These are phyloP conservation scores for Notothenia rossii DNA, from an alignment of 2,113 vertebrate genomes.

Conservation along the genomic window DNA sequence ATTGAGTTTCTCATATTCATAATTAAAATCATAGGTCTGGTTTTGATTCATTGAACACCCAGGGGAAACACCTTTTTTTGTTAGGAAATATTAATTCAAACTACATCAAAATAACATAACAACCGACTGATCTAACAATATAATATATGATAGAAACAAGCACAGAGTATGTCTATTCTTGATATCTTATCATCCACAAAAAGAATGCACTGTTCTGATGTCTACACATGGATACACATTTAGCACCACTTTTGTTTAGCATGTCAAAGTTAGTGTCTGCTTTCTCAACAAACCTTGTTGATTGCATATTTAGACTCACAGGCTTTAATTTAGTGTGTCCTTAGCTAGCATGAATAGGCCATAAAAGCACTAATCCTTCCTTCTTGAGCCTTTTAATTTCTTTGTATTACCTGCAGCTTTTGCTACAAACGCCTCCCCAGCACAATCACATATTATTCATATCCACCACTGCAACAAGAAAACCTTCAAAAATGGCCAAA, in stretches of 20 bases:
- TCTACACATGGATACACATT: slow-evolving; percentile 21
- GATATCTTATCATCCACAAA: slow-evolving; percentile 19
- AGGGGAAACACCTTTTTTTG: too few relatives aligned
- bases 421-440: slow-evolving; percentile 32
- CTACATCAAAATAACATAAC: too few relatives aligned
- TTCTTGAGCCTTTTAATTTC: slow-evolving; percentile 43
- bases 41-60: neutral
- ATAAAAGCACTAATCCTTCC: slow-evolving; percentile 61
- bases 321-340: slow-evolving; percentile 38
- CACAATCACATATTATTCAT: slow-evolving; percentile 50
- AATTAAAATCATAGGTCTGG: neutral
- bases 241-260: slow-evolving; percentile 29
- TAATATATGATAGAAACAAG: neutral
- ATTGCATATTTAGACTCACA: slow-evolving; percentile 26
- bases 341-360: slow-evolving; percentile 31
- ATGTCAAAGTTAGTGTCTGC: slow-evolving; percentile 15
- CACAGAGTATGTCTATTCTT: neutral
- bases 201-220: slow-evolving; percentile 15
- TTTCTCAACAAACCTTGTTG: slow-evolving; percentile 34
- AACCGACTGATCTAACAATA: neutral
- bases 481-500: slow-evolving; percentile 46
- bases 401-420: slow-evolving; percentile 54
- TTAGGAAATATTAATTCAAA: neutral
- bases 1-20: neutral
- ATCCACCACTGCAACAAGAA: slow-evolving; percentile 44